Evolutionary conservation across 2,888 invertebrate genomes (phyloP), one percentile per base, ranked within the genome.

Genomic region (Metallyticus violacea): DNA sequence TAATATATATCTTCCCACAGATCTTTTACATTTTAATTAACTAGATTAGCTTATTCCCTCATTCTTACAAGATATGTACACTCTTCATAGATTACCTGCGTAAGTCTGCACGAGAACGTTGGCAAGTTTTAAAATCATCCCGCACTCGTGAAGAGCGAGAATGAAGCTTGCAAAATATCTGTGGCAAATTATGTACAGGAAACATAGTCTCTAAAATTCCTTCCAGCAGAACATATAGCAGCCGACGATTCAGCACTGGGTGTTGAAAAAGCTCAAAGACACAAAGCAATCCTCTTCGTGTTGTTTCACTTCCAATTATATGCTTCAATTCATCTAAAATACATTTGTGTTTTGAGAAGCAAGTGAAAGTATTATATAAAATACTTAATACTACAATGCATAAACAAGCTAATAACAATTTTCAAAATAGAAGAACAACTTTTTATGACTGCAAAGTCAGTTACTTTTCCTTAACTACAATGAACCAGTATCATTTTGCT

Each of bases 231-330:
- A 98, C 97, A 90, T 97, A 96, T 84, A 96, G 92, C 85, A 98
- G 93, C 90, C 98, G 94, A 90, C 95, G 94, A 92, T 99, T 99
- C 86, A 98, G 94, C 89, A 95, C 94, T 89, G 96, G 95, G 89
- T 96, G 95, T 93, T 98, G 98, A 90, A 98, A 96, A 90, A 98
- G 93, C 90, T 97, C 97, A 91, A 98, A 98, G 29, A 98, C 95
- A 22, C 96, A 95, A 85, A 97, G 92, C 22, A 97, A 93, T 5
- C 98, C 98, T 89, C 96, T 94, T 27, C 97, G 93, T 3, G 97
- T 97, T 2, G 97, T 97, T 90, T 98, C 97, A 79, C 96, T 96
- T 0, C 98, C 98, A 87, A 98, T 96, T 89, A 99, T 95, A 90
- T 97, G 97, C 89, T 96, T 95, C 87, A 99, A 92, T 91, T 99